Evolutionary conservation across 2,113 vertebrate genomes (phyloP), one percentile per base, ranked within the genome.

Genomic region (Okapia johnstoni): DNA sequence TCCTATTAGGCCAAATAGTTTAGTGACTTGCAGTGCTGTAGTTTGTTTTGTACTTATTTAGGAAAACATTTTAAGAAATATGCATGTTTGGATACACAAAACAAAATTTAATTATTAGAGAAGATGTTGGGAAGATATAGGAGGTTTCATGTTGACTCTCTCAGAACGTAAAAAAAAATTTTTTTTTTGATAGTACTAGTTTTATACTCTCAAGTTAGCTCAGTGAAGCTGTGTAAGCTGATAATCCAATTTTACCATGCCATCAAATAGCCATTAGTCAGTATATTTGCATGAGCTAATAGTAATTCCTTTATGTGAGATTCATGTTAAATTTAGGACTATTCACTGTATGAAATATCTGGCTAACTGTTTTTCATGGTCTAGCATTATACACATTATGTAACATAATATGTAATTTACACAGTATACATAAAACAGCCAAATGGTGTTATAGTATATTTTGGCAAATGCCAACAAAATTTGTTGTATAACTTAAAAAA

Each of bases 391-490:
- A 43, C 7, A 90, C 30, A 30, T 94, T 89, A 84, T 52, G 6
- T 36, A 73, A 73, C n/a, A 73, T 36, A 70, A 70, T 81, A 57
- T 0, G 9, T 36, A 17, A n/a, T n/a, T n/a, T 57, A 30, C 7
- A 85, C 12, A 85, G 87, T 94, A 54, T 81, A 73, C 30, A 3
- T 52, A 28, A 55, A 66, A 81, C 13, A 14, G 2, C 1, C 30
- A 70, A 60, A 33, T 77, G 23, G 60, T 85, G 36, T 92, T 85
- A 83, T 88, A 40, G 9, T 66, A 13, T 57, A 48, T 57, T 89
- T 95, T 90, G 48, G 1, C 8, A 92, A 98, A 97, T 98, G 98
- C 99, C 99, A 99, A 98, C 98, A 98, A 98, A 99, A 98, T 98
- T 98, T 36, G 33, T 97, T 98, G 97, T 98, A 97, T 93, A 98